Conservation (phyloP, 2,113 vertebrate genomes). For the Chionis minor region DNA sequence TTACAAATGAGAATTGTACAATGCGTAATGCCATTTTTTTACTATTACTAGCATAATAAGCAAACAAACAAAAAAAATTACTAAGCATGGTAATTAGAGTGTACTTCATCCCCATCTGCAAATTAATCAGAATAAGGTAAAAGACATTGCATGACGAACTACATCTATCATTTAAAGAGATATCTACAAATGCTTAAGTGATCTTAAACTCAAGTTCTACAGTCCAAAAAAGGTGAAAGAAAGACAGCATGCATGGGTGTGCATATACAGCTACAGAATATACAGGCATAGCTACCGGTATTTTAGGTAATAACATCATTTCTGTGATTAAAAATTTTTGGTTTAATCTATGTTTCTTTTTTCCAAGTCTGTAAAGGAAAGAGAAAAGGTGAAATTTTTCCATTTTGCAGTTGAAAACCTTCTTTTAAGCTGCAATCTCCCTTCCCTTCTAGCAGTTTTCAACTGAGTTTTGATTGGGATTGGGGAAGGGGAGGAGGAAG, state of each 20-base stretch:
- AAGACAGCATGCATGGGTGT: background rate
- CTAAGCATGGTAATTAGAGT: background rate
- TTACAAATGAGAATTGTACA: constrained; percentile 41
- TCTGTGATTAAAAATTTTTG: background rate
- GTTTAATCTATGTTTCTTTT: background rate
- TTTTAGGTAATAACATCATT: background rate
- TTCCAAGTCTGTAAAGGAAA: background rate
- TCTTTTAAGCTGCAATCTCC: background rate
- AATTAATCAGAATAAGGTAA: background rate
- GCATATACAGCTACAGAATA: background rate
- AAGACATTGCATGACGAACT: background rate
- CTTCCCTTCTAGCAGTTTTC: background rate
- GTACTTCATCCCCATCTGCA: background rate
- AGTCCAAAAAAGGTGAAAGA: background rate
- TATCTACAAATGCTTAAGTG: background rate
- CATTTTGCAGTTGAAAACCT: background rate
- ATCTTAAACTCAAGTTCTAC: background rate
- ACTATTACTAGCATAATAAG: background rate
- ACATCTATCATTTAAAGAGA: background rate
- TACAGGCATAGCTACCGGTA: fast-evolving
- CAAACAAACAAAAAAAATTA: background rate
- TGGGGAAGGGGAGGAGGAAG: background rate
- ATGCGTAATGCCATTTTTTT: background rate
- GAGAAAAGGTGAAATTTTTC: background rate
- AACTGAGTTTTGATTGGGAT: background rate